Evolutionary conservation across 2,113 vertebrate species (phyloP), one percentile per base, ranked within the genome.

Genomic region (Eleginops maclovinus): DNA sequence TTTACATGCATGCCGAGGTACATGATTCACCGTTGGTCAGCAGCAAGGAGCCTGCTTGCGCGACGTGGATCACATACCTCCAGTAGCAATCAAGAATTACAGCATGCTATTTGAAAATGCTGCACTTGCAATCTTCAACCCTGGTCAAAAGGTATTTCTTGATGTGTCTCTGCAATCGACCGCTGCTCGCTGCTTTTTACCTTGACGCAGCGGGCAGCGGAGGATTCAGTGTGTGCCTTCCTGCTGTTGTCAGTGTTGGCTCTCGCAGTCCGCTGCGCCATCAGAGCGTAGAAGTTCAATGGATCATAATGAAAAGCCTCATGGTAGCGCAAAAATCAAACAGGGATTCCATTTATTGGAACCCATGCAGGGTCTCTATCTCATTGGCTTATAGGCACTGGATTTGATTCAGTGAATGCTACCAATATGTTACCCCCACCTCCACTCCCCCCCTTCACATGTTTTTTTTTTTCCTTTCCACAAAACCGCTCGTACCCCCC

Each of bases 351-450:
- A 72, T 73, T 87, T 79, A 79, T 72, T 66, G 72, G 59, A 72
- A 43, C 68, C 73, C 85, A 86, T 74, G 84, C 65, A 24, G 86
- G 21, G 68, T 67, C 72, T 69, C n/a, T 43, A 65, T 77, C 83
- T 85, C 73, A 75, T 65, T 86, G 82, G 79, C 65, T 84, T 60
- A 79, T 53, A 46, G 41, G 55, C 51, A 26, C 65, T 41, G 67
- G 56, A 70, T 87, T 82, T 76, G 72, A 91, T 82, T 85, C 76
- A 64, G 31, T 87, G 72, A 89, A 82, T 75, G 68, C 72, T 75
- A 21, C 71, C 79, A 84, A 83, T 85, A 83, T 85, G 81, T 86
- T 73, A 60, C 55, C 41, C 82, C 53, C 71, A 16, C 58, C 31
- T 36, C 6, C 24, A 17, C 50, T 2, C 41, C 44, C 65, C 44